Evolutionary conservation across 1,140 invertebrate genomes (phyloP), one percentile per base, ranked within the genome.

Genomic region (Globodera rostochiensis): DNA sequence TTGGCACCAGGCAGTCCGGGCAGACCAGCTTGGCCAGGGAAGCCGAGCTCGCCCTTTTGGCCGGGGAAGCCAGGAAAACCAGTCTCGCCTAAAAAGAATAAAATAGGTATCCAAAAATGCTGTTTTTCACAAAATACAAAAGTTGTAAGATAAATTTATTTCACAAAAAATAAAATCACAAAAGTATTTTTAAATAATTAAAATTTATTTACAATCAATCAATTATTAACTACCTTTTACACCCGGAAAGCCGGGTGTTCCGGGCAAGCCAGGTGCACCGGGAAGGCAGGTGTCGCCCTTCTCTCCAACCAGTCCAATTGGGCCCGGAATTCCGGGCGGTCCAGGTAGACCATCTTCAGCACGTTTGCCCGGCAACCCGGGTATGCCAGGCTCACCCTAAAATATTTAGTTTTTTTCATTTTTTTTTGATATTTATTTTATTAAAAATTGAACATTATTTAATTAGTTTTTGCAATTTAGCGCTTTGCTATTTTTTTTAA

Each of bases 31-130:
- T 64, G 50, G 73, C 88, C 88, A 25, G 87, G 73, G n/a, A 74
- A 84, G 83, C 82, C 87, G 69, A 87, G 79, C 71, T 89, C 87
- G 80, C 87, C 87, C 77, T 88, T 88, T 47, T 83, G 80, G 80
- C 87, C 87, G 47, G 85, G 79, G 11, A 84, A 75, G 21, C 88
- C 88, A 15, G 85, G 79, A n/a, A 80, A 64, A 64, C 88, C 88
- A 60, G 79, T 64, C 83, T 87, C 79, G 86, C 87, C 80, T 81
- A 21, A 83, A 81, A 83, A 9, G 9, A 85, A 73, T n/a, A 87
- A 57, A 49, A 46, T 57, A 2, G 47, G 25, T 82, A 81, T 50
- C n/a, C 6, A 15, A 36, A 45, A 53, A 53, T 53, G 1, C 11
- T 13, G 50, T 53, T 53, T 53, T 53, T 13, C 4, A 53, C 1